Evolutionary conservation across 2,113 vertebrate species (phyloP).

Genomic region (Hippocampus mohnikei): DNA sequence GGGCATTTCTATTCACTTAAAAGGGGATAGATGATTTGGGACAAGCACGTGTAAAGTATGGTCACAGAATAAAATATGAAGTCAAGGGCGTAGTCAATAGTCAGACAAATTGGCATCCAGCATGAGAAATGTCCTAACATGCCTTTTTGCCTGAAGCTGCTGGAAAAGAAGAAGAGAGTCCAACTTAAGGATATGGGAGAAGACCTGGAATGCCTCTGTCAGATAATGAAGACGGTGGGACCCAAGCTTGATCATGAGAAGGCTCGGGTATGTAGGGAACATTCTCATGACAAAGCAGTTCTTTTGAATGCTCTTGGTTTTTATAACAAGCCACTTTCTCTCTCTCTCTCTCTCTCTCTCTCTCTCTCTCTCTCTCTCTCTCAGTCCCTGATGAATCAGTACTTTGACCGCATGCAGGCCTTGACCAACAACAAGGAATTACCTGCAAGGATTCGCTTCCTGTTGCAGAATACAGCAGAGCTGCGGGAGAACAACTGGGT

Average conservation of each 20-base stretch:
- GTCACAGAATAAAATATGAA: neutral
- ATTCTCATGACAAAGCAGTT: neutral
- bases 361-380: neutral
- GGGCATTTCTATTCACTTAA: too few relatives aligned
- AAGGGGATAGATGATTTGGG: too few relatives aligned
- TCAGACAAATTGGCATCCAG: neutral
- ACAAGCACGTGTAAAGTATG: too few relatives aligned
- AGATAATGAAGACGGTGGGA: conserved; percentile 99
- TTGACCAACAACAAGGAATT: conserved; percentile 97
- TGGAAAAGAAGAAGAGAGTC: conserved; percentile 99
- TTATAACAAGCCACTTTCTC: neutral
- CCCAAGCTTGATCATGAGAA: conserved; percentile 98
- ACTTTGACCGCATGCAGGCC: conserved; percentile 95
- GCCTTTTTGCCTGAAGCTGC: conserved; percentile 75
- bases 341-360: too few relatives aligned
- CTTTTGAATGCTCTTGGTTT: neutral
- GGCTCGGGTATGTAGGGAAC: conserved; percentile 79
- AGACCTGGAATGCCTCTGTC: conserved; percentile 99
- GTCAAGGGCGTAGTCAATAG: neutral
- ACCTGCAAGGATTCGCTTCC: conserved; percentile 98
- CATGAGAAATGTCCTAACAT: neutral
- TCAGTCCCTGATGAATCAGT: conserved; percentile 99
- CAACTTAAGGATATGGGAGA: conserved; percentile 99
- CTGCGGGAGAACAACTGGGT: conserved; percentile 92
- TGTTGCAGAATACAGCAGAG: conserved; percentile 98